Evolutionary conservation across 2,888 invertebrate species (phyloP), one percentile per base, ranked within the genome.

Genomic region (Pollenia amentaria): DNA sequence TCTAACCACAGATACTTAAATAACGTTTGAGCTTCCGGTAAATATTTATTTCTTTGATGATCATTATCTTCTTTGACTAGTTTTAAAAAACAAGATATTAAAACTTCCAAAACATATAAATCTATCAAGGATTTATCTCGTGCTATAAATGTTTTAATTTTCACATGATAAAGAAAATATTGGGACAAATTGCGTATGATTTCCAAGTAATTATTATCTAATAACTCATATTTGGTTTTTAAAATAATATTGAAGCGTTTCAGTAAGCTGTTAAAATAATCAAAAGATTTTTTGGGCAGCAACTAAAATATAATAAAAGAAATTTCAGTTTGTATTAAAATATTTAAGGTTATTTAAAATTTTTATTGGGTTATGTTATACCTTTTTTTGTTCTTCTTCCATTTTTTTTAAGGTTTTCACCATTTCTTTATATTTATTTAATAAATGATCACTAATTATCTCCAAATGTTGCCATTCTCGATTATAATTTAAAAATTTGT

Each of bases 101-200:
- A n/a, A 40, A 88, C 80, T 82, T 88, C 88, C 14, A 88, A 82
- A 40, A 82, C 88, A 82, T 88, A 89, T 29, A 88, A 42, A 82
- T 89, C 88, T 62, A 81, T 53, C 46, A 70, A 79, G n/a, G 62
- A 81, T 44, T 76, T 77, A 55, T 67, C 14, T 44, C 21, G 1
- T 14, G 3, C 0, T 10, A 79, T 70, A 16, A 75, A n/a, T 11
- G n/a, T 8, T 62, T 78, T 46, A 1, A 67, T 46, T n/a, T 55
- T 38, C 3, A 9, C 7, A 65, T 79, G 11, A 8, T 64, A 53
- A 9, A 84, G 21, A 42, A 87, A 70, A 57, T 55, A 69, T 6
- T 78, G 3, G 9, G 62, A 48, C 6, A 87, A 51, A 44, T 42
- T 42, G 38, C 42, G 7, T 4, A 78, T 60, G 7, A 87, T 46